Conservation (phyloP, 2,113 vertebrate genomes). For the Nibea coibor region DNA sequence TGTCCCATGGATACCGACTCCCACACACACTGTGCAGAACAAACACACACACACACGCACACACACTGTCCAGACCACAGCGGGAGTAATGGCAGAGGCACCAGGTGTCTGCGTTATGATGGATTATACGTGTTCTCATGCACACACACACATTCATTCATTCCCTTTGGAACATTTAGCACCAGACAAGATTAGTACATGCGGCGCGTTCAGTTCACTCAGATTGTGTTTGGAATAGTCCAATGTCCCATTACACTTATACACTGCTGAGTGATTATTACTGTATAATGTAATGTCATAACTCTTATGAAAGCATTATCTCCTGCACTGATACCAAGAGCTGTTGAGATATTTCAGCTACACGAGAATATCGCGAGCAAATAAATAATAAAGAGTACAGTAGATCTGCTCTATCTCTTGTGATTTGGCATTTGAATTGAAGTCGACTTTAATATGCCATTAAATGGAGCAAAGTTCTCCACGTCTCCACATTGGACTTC, state of each 20-base stretch:
- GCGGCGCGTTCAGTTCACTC: background rate
- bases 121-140: conserved; percentile 47
- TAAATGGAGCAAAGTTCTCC: no score
- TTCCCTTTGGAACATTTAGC: conserved; percentile 25
- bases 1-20: conserved; percentile 61
- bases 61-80: conserved; percentile 34
- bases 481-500: no score
- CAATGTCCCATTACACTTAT: background rate
- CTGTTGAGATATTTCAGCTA: no score
- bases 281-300: background rate
- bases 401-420: no score
- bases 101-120: conserved; percentile 66
- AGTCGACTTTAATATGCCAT: no score
- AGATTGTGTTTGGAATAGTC: background rate
- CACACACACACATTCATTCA: conserved; percentile 11
- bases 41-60: conserved; percentile 20
- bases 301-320: background rate
- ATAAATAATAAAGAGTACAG: no score
- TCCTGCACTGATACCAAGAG: no score
- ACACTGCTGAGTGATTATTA: background rate
- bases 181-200: conserved; percentile 14
- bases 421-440: no score
- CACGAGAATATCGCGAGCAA: no score
- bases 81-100: conserved; percentile 46
- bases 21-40: conserved; percentile 47